Percentiles rank a stretch among this genome's conserved stretches.
These are phyloP conservation scores for Pimephales promelas DNA, from an alignment of 2,113 vertebrate species.

Conservation along the genomic window DNA sequence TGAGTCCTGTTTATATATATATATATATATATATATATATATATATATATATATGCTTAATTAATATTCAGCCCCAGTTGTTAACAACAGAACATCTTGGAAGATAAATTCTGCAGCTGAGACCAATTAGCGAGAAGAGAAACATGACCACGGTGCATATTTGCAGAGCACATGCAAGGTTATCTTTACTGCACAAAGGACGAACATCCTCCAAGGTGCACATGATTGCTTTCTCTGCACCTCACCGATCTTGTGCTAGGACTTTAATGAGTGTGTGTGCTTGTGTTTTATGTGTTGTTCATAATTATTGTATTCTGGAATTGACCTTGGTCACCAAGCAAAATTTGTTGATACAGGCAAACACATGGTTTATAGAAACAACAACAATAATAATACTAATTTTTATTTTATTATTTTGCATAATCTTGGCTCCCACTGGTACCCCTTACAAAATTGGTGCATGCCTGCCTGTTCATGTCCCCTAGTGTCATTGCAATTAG, in stretches of 20 bases:
- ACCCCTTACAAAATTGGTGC: neutral
- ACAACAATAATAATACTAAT: neutral
- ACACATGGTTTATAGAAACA: neutral
- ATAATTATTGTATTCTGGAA: neutral
- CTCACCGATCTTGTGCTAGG: neutral
- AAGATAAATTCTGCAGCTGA: slow-evolving; percentile 22
- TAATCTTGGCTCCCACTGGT: neutral
- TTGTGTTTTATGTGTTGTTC: neutral
- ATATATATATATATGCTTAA: too few relatives aligned
- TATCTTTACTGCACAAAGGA: slow-evolving; percentile 5
- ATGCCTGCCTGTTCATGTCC: neutral
- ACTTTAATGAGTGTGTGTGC: neutral
- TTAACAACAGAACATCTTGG: slow-evolving; percentile 20
- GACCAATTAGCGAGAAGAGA: slow-evolving; percentile 34
- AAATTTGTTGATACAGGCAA: neutral
- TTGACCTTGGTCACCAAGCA: neutral
- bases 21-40: too few relatives aligned
- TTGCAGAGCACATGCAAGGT: slow-evolving; percentile 19
- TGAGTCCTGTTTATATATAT: too few relatives aligned
- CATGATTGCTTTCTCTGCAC: neutral
- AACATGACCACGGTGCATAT: neutral
- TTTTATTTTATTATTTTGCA: neutral
- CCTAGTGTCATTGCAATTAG: neutral
- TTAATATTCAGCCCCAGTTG: slow-evolving; percentile 37
- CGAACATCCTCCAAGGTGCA: neutral